A percentile compares a stretch with the other conserved stretches of the same genome.
Evolutionary conservation across 2,113 vertebrate species (phyloP).

Genomic region (Heterotis niloticus): DNA sequence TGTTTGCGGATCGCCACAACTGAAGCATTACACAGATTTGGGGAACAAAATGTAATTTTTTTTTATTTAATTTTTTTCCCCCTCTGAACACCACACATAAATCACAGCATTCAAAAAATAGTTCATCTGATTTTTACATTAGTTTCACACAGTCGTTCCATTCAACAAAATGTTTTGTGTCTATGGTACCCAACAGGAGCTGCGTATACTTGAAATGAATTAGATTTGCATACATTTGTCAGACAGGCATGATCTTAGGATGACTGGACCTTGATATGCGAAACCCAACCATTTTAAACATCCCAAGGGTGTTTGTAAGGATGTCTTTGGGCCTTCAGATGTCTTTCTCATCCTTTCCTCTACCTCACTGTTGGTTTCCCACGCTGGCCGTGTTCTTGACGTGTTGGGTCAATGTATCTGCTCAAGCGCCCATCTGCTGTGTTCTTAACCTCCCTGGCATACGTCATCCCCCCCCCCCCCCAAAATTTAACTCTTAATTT

Average conservation of each 20-base stretch:
- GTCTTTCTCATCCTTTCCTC: too few species aligned
- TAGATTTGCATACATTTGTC: conserved; percentile 35
- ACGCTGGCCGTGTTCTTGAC: conserved; percentile 20
- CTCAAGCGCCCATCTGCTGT: too few species aligned
- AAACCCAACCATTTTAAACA: background rate
- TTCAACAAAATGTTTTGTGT: background rate
- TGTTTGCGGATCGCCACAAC: conserved; percentile 11
- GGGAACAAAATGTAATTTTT: background rate
- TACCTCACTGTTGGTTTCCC: too few species aligned
- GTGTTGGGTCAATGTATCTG: too few species aligned
- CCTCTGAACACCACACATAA: conserved; percentile 4
- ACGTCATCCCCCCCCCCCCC: too few species aligned
- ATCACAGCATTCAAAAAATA: background rate
- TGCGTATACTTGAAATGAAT: background rate
- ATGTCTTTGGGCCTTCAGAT: conserved; percentile 39
- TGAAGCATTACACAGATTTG: conserved; percentile 5
- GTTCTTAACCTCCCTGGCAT: too few species aligned
- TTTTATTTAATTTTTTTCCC: too few species aligned
- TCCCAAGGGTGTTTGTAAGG: conserved; percentile 19
- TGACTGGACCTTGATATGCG: background rate
- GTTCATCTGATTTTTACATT: background rate
- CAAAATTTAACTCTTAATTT: too few species aligned
- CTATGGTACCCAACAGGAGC: background rate
- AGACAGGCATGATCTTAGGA: background rate
- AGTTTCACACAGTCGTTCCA: background rate